A percentile compares a stretch with the other conserved stretches of the same genome.
Conservation (phyloP, 2,888 invertebrate species). For the Saturnia japonica region DNA sequence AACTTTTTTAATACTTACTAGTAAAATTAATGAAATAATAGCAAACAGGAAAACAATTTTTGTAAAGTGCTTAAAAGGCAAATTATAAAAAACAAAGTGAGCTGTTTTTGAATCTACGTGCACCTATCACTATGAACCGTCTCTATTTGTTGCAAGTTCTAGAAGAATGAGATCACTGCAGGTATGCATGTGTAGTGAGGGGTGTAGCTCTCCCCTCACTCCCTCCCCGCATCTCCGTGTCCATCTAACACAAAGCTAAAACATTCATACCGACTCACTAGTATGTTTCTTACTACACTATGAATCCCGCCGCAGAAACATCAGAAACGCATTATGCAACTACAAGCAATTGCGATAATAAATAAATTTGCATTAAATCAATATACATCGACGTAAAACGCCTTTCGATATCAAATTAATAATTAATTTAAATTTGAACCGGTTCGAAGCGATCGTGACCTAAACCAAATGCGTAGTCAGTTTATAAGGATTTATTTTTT, state of each 20-base stretch:
- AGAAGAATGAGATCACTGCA: background rate
- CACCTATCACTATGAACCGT: constrained; percentile 7
- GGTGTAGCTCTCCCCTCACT: constrained; percentile 10
- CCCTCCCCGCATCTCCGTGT: background rate
- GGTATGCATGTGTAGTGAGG: background rate
- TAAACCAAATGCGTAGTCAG: constrained; percentile 5
- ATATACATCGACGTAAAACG: background rate
- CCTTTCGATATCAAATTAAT: constrained; percentile 10
- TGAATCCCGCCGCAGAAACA: constrained; percentile 14
- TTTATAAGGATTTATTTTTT: constrained; percentile 15
- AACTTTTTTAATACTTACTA: background rate
- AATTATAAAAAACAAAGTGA: background rate
- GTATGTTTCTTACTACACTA: constrained; percentile 6
- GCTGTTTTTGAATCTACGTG: constrained; percentile 11
- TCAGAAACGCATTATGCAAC: constrained; percentile 40
- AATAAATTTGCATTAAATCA: constrained; percentile 21
- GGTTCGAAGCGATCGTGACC: constrained; percentile 7
- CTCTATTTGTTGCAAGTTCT: constrained; percentile 8
- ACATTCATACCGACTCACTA: background rate
- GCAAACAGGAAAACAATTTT: background rate
- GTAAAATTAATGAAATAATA: background rate
- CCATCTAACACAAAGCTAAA: background rate
- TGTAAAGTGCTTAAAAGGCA: background rate
- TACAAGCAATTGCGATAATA: constrained; percentile 30
- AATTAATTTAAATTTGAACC: background rate